These are phyloP conservation scores for Chroicocephalus ridibundus DNA, from an alignment of 2,113 vertebrate species.

Conservation along the genomic window DNA sequence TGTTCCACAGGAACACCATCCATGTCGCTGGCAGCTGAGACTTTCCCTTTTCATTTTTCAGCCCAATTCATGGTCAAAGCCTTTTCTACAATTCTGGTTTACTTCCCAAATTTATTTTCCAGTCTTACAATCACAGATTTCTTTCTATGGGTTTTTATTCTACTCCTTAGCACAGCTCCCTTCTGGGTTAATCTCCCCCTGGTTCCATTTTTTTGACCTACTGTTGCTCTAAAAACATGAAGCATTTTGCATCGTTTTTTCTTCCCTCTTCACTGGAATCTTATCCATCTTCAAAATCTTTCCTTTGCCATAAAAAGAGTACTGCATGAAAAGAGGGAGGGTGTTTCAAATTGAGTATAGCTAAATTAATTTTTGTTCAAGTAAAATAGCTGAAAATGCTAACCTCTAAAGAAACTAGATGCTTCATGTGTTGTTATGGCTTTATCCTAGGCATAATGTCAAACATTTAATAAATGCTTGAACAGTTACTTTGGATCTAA, in stretches of 20 bases:
- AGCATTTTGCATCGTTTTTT: background rate
- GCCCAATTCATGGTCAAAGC: background rate
- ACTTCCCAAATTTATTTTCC: background rate
- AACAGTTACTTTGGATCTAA: constrained; percentile 5
- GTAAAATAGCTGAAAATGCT: background rate
- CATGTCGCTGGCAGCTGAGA: background rate
- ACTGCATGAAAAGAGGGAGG: background rate
- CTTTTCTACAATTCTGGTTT: background rate
- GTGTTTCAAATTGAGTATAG: background rate
- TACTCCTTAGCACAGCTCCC: background rate
- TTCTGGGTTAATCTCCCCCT: background rate
- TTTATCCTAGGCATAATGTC: background rate
- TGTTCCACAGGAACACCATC: background rate
- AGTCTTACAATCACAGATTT: background rate
- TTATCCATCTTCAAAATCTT: background rate
- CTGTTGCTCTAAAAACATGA: background rate
- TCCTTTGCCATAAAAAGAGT: background rate
- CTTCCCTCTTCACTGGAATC: background rate
- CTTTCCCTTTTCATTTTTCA: background rate
- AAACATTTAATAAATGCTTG: background rate
- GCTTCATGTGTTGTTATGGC: background rate
- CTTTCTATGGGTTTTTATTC: background rate
- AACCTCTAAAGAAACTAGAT: background rate
- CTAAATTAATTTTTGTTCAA: background rate
- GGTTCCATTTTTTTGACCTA: background rate